Percentiles rank a stretch among this genome's conserved stretches.
Conservation (phyloP, 1,140 invertebrate species). For the Platyscapa corneri region DNA sequence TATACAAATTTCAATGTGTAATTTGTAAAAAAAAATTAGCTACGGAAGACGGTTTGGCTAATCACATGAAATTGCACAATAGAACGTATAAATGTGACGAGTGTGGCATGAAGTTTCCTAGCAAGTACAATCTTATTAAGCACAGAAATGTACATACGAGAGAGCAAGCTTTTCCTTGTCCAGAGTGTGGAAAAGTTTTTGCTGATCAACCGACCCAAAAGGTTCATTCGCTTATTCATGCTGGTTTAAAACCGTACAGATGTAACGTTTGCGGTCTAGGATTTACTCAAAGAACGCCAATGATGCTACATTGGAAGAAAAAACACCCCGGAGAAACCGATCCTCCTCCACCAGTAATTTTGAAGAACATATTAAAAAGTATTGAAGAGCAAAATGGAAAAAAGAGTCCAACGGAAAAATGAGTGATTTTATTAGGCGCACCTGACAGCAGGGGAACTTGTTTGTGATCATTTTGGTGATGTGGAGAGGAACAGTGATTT, state of each 20-base stretch:
- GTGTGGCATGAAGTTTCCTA: conserved; percentile 80
- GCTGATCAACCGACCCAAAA: conserved; percentile 52
- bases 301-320: conserved; percentile 59
- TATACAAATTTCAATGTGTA: conserved; percentile 65
- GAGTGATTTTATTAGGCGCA: neutral
- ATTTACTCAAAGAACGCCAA: conserved; percentile 64
- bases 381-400: conserved; percentile 14
- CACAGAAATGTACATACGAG: conserved; percentile 69
- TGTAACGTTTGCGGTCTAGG: conserved; percentile 70
- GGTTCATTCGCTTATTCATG: conserved; percentile 60
- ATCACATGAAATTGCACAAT: conserved; percentile 72
- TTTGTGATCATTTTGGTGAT: neutral
- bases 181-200: conserved; percentile 71
- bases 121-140: conserved; percentile 56
- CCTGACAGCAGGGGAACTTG: neutral
- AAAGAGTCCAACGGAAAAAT: neutral
- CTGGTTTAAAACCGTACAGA: conserved; percentile 69
- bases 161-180: conserved; percentile 70
- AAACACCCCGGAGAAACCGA: conserved; percentile 66
- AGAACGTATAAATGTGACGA: conserved; percentile 80
- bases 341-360: conserved; percentile 51
- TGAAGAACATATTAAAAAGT: conserved; percentile 46
- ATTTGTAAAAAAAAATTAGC: conserved; percentile 69
- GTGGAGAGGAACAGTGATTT: neutral
- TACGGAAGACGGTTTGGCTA: conserved; percentile 71